A percentile compares a stretch with the other conserved stretches of the same genome.
phyloP scores from a whole-genome alignment of 1,140 invertebrate species.

The Manduca sexta region DNA sequence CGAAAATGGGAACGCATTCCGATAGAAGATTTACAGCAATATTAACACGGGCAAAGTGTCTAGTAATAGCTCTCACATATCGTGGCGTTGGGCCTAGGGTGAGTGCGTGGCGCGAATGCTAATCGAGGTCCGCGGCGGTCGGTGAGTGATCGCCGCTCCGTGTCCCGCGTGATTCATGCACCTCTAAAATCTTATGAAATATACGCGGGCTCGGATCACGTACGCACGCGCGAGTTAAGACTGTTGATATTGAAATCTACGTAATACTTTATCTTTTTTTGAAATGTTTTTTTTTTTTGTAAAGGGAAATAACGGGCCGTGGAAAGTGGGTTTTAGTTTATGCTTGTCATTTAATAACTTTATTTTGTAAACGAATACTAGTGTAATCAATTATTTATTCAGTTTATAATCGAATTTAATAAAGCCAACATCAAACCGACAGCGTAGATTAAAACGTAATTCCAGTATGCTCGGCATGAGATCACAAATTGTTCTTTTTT shows the following conservation, averaged over 20 bases:
- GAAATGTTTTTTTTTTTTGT: not conserved
- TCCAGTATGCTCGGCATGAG: not conserved
- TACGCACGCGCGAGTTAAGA: slow-evolving; percentile 61
- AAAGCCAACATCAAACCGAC: not conserved
- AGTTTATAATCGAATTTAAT: not conserved
- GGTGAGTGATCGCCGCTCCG: slow-evolving; percentile 66
- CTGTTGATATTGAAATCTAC: slow-evolving; percentile 73
- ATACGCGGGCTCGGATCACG: slow-evolving; percentile 65
- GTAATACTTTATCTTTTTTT: slow-evolving; percentile 38
- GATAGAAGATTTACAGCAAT: slow-evolving; percentile 64
- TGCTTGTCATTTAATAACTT: not conserved
- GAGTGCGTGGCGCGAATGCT: slow-evolving; percentile 56
- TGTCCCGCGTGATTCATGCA: slow-evolving; percentile 70
- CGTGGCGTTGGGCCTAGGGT: slow-evolving; percentile 66
- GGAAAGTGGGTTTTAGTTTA: too few relatives aligned
- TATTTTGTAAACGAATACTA: not conserved
- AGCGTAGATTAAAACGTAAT: not conserved
- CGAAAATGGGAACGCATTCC: slow-evolving; percentile 38
- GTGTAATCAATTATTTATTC: too few relatives aligned
- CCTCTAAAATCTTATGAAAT: slow-evolving; percentile 73
- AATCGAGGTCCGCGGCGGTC: slow-evolving; percentile 43
- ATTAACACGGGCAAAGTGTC: slow-evolving; percentile 70
- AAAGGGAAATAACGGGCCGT: not conserved
- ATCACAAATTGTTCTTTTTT: not conserved
- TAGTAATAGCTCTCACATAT: slow-evolving; percentile 73